Conservation (phyloP, 2,797 vertebrate genomes). For the Gymnothorax javanicus region DNA sequence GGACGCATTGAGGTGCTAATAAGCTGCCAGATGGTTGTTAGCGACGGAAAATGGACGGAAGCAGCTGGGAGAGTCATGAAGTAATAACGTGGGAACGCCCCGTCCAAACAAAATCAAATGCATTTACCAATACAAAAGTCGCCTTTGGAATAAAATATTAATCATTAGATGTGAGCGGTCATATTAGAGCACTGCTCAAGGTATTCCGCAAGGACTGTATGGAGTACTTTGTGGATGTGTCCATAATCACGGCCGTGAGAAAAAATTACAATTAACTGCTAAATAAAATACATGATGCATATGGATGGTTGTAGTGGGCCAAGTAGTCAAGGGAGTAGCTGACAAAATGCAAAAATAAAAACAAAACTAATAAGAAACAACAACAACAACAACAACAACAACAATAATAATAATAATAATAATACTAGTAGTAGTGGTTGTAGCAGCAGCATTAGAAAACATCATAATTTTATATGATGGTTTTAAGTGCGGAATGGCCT, state of each 20-base stretch:
- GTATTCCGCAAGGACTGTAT: neutral
- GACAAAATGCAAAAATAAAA: neutral
- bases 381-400: neutral
- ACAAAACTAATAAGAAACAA: slow-evolving; percentile 25
- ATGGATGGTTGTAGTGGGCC: neutral
- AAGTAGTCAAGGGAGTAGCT: neutral
- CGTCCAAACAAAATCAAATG: slow-evolving; percentile 82
- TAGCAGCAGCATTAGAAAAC: neutral
- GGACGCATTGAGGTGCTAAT: slow-evolving; percentile 87
- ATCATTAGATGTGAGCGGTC: slow-evolving; percentile 67
- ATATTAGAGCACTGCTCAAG: slow-evolving; percentile 53
- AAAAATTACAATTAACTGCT: neutral
- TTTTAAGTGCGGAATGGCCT: neutral
- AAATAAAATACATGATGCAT: neutral
- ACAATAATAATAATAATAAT: neutral
- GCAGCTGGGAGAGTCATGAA: slow-evolving; percentile 85
- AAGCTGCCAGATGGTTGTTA: slow-evolving; percentile 86
- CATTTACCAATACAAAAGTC: slow-evolving; percentile 71
- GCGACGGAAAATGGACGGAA: slow-evolving; percentile 85
- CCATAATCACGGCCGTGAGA: neutral
- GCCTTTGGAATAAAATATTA: slow-evolving; percentile 85
- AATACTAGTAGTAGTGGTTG: neutral
- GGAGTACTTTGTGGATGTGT: neutral
- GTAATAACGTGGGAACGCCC: slow-evolving; percentile 91
- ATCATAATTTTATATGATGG: too few relatives aligned